Evolutionary conservation across 2,888 invertebrate species (phyloP).

Genomic region (Agonopterix heracliana): DNA sequence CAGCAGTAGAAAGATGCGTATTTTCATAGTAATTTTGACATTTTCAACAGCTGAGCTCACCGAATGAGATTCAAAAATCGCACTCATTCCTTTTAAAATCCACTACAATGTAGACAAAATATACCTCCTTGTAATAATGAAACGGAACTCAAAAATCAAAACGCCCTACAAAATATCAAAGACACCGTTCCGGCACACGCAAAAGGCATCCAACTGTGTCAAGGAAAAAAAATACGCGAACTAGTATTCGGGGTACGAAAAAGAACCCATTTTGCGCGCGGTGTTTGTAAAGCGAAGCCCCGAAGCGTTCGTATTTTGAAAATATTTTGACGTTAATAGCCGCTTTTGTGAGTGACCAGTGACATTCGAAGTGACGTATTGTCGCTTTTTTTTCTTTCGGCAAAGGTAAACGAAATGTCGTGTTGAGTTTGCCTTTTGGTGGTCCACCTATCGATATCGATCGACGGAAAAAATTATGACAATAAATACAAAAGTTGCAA

Average conservation of each 20-base stretch:
- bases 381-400: slow-evolving; percentile 31
- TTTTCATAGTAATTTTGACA: too few species aligned
- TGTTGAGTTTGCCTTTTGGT: too few species aligned
- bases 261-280: slow-evolving; percentile 25
- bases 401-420: slow-evolving; percentile 2
- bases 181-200: neutral
- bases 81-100: too few species aligned
- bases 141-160: too few species aligned
- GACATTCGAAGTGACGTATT: slow-evolving; percentile 44
- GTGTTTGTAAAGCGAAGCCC: slow-evolving; percentile 50
- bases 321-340: slow-evolving; percentile 74
- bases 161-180: neutral
- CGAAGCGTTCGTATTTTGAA: slow-evolving; percentile 65
- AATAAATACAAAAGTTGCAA: too few species aligned
- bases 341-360: slow-evolving; percentile 49
- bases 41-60: too few species aligned
- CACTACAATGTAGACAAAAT: too few species aligned
- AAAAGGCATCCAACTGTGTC: slow-evolving; percentile 7
- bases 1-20: too few species aligned
- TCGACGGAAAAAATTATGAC: too few species aligned
- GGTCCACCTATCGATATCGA: too few species aligned
- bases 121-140: too few species aligned
- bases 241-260: slow-evolving; percentile 11
- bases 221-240: slow-evolving; percentile 9
- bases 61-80: too few species aligned